Evolutionary conservation across 2,113 vertebrate species (phyloP).

Genomic region (Pagrus major): DNA sequence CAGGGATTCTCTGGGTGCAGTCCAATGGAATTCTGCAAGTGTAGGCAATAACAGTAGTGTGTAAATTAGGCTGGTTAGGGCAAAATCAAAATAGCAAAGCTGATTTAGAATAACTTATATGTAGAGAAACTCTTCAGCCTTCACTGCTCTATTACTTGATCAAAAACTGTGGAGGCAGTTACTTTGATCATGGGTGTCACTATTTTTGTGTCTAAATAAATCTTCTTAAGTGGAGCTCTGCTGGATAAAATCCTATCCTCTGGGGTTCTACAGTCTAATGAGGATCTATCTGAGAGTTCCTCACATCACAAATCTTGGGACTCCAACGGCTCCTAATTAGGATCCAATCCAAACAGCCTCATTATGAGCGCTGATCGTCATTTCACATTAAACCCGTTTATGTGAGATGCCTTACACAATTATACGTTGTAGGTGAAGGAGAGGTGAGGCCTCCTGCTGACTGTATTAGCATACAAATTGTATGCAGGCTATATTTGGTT

Average conservation of each 20-base stretch:
- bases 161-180: not conserved
- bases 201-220: slow-evolving; percentile 11
- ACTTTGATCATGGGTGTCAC: slow-evolving; percentile 1
- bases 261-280: not conserved
- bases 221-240: not conserved
- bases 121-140: not conserved
- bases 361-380: slow-evolving; percentile 7
- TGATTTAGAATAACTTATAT: not conserved
- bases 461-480: slow-evolving; percentile 44
- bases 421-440: slow-evolving; percentile 1
- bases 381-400: slow-evolving; percentile 22
- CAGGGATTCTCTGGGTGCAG: not conserved
- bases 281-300: not conserved
- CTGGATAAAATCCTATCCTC: not conserved
- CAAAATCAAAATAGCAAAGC: not conserved
- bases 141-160: not conserved
- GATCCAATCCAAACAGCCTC: slow-evolving; percentile 4
- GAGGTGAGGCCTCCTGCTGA: slow-evolving; percentile 5
- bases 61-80: not conserved
- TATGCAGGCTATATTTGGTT: slow-evolving; percentile 25
- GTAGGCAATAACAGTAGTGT: no score
- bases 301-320: not conserved
- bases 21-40: not conserved
- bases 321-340: slow-evolving; percentile 13
- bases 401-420: slow-evolving; percentile 20